Conservation (phyloP, 2,113 vertebrate species). For the Amphilophus citrinellus region DNA sequence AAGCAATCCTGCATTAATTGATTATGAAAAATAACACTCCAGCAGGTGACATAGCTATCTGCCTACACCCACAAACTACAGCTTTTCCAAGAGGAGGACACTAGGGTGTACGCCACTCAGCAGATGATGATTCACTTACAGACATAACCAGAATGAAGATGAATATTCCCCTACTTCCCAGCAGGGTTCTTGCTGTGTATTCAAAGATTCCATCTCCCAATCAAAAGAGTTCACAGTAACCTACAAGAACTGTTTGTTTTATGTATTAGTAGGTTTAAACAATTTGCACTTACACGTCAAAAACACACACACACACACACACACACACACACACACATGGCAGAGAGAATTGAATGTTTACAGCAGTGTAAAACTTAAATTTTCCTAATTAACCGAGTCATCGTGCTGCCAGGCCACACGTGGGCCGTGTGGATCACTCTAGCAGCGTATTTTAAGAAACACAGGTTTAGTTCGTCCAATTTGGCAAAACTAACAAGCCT, state of each 20-base stretch:
- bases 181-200: background rate
- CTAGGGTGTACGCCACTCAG: background rate
- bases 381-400: conserved; percentile 48
- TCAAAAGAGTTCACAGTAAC: background rate
- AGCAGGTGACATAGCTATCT: fast-evolving
- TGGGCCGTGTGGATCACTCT: background rate
- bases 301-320: background rate
- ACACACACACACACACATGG: background rate
- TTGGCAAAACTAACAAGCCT: conserved; percentile 21
- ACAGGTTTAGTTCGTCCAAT: conserved; percentile 12
- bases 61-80: background rate
- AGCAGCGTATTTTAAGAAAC: conserved; percentile 22
- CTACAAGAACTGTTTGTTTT: background rate
- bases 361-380: conserved; percentile 32
- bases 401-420: background rate
- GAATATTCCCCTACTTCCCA: background rate
- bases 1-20: background rate
- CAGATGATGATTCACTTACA: conserved; percentile 2
- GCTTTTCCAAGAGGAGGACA: background rate
- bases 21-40: background rate
- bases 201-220: fast-evolving
- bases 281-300: too few species aligned
- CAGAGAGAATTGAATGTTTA: background rate
- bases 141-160: background rate
- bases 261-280: background rate